A percentile compares a stretch with the other conserved stretches of the same genome.
Conservation (phyloP, 2,113 vertebrate species). For the Heterochromis multidens region DNA sequence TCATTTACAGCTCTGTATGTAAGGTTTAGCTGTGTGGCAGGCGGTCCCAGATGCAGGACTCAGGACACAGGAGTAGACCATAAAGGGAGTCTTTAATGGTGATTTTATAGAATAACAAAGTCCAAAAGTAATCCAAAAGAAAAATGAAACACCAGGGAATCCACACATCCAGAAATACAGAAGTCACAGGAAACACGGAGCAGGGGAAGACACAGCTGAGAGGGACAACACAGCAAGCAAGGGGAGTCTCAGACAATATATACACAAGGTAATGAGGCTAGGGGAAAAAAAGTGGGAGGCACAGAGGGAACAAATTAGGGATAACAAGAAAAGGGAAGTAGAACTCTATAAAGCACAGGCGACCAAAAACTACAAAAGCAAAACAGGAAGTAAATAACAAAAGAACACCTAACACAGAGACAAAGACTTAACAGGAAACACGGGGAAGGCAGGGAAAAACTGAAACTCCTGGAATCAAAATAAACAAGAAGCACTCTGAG, state of each 20-base stretch:
- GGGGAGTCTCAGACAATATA: neutral
- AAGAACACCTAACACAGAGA: neutral
- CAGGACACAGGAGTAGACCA: neutral
- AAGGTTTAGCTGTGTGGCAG: neutral
- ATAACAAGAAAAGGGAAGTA: neutral
- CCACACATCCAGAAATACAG: neutral
- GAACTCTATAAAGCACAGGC: neutral
- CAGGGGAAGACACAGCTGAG: neutral
- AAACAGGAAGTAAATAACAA: neutral
- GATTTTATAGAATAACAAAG: neutral
- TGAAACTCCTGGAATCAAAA: neutral
- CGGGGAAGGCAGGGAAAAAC: neutral
- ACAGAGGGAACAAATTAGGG: neutral
- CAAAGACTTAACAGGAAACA: neutral
- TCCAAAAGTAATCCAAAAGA: neutral
- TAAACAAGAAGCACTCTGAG: too few species aligned
- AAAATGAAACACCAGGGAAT: neutral
- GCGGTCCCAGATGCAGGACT: neutral
- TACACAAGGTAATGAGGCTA: neutral
- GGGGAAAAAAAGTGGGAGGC: neutral
- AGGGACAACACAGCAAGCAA: neutral
- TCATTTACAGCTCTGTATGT: neutral
- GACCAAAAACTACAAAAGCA: too few species aligned
- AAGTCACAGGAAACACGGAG: neutral
- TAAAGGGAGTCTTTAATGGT: neutral